Base-by-base conservation (phyloP, 2,797 vertebrate species). In the Channa striata region DNA sequence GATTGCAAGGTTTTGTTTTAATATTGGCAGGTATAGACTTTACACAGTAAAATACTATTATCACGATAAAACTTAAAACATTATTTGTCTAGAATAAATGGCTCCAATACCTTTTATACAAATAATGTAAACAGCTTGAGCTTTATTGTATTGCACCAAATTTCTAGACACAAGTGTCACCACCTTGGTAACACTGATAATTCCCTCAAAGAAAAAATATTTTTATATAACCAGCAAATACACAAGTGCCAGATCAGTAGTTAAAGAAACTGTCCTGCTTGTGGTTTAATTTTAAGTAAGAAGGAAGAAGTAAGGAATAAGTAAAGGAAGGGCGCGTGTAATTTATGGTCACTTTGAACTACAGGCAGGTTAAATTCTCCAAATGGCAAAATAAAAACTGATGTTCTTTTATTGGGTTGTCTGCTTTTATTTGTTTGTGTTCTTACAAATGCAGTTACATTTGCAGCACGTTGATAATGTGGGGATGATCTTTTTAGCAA, bases 331-430 rank as follows among this genome's bases (percentile, higher is more conserved):
- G 20, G 58, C 68, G 50, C 52, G 25, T 72, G 8, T 57, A 46
- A 58, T 61, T 63, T 54, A 74, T 65, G 52, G 65, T 54, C 39
- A 57, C 62, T 70, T 52, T 77, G 60, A 53, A 78, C 59, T 71
- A 80, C 77, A 58, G 68, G 67, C 63, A 83, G 59, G 67, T 68
- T 59, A 23, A 73, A 57, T 54, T 10, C 19, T 71, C 65, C 53
- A 40, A 49, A 43, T 65, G 62, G 54, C 58, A 72, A 40, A 87
- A 88, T 86, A 88, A 87, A 91, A n/a, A 52, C 17, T 9, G 30
- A 37, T 43, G 40, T 57, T 46, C 17, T 57, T 71, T 70, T 52
- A 60, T 50, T 17, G 16, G 9, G 59, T 16, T 40, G 34, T 34
- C 36, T 53, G 43, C 9, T 34, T n/a, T 5, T 63, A n/a, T 13